Conservation (phyloP, 1,140 invertebrate genomes). For the Drosophila elegans region DNA sequence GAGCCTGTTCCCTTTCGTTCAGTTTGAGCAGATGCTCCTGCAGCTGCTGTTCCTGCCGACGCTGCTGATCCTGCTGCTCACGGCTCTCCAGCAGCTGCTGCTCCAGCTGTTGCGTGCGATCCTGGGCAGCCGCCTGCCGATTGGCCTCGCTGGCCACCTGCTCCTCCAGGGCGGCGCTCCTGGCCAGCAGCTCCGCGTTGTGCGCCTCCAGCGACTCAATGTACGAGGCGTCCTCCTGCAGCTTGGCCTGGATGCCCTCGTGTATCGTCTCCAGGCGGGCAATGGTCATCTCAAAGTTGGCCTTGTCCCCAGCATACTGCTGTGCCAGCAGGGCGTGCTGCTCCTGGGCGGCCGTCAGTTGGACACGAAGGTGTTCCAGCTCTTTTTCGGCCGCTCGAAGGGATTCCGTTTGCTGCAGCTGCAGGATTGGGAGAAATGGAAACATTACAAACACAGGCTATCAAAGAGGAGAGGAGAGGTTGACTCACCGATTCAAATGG, state of each 20-base stretch:
- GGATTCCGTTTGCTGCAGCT: neutral
- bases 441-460: neutral
- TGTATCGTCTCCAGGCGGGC: constrained; percentile 68
- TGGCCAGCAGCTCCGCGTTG: constrained; percentile 87
- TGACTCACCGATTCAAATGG: constrained; percentile 7
- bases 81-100: constrained; percentile 86
- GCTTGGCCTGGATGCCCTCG: constrained; percentile 87
- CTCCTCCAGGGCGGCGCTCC: constrained; percentile 87
- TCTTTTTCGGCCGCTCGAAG: constrained; percentile 14
- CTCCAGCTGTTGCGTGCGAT: constrained; percentile 86
- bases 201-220: constrained; percentile 90
- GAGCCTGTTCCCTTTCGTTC: constrained; percentile 86
- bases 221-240: constrained; percentile 90
- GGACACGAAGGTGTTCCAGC: constrained; percentile 32
- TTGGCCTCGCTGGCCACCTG: constrained; percentile 86
- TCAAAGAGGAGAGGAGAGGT: neutral
- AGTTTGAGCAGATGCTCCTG: constrained; percentile 86
- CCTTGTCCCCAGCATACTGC: constrained; percentile 66
- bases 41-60: constrained; percentile 86
- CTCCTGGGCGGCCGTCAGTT: constrained; percentile 58
- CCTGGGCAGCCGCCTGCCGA: constrained; percentile 86
- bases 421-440: neutral
- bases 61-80: constrained; percentile 87
- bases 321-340: constrained; percentile 85
- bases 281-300: constrained; percentile 63